A percentile compares a stretch with the other conserved stretches of the same genome.
Evolutionary conservation across 2,113 vertebrate species (phyloP).

Genomic region (Dasyurus viverrinus): DNA sequence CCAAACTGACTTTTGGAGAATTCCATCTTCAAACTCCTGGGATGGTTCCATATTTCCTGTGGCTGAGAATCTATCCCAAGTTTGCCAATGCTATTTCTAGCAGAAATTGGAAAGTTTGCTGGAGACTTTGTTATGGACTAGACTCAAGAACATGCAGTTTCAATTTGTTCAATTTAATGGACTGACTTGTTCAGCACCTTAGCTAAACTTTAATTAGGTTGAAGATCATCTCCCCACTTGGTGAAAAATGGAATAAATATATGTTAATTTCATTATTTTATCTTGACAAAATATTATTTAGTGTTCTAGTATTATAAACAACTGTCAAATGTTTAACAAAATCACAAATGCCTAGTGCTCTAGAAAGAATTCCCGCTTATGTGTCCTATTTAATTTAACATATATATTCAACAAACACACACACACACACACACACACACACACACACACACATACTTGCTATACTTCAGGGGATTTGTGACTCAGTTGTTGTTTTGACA

Average conservation of each 20-base stretch:
- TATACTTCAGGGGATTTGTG: background rate
- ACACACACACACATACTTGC: background rate
- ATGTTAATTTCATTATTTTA: slow-evolving; percentile 12
- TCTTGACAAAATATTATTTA: background rate
- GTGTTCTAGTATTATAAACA: background rate
- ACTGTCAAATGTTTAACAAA: background rate
- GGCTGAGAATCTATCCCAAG: background rate
- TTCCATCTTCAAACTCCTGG: background rate
- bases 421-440: too few relatives aligned
- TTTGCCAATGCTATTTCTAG: slow-evolving; percentile 37
- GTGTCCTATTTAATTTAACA: background rate
- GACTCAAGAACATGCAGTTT: background rate
- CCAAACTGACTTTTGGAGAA: background rate
- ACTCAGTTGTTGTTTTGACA: background rate
- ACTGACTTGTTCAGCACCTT: background rate
- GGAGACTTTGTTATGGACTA: slow-evolving; percentile 7
- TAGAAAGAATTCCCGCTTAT: background rate
- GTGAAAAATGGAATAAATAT: background rate
- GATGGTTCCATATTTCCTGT: slow-evolving; percentile 6
- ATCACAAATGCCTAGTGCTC: background rate
- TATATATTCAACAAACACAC: background rate
- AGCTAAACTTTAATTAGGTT: background rate
- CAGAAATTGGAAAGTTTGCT: slow-evolving; percentile 20
- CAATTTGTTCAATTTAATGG: background rate
- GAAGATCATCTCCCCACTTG: background rate